A percentile compares a stretch with the other conserved stretches of the same genome.
Conservation (phyloP, 2,888 invertebrate genomes). For the Fragum fragum region DNA sequence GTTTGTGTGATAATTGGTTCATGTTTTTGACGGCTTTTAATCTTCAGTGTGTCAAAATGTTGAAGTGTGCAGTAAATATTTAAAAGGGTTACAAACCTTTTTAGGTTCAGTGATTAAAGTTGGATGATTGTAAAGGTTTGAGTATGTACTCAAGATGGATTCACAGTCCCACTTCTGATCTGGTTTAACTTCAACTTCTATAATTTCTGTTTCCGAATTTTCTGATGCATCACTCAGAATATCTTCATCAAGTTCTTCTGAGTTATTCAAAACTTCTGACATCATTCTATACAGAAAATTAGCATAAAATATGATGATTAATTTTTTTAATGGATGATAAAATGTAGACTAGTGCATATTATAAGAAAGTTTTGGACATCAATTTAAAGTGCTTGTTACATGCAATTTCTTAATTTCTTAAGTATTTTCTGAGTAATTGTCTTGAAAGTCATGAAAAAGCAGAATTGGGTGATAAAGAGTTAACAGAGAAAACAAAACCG, state of each 20-base stretch:
- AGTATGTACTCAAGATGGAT: constrained; percentile 95
- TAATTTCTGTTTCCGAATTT: constrained; percentile 76
- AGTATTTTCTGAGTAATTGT: no score
- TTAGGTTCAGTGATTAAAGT: constrained; percentile 87
- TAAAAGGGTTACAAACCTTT: constrained; percentile 72
- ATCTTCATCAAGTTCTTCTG: constrained; percentile 65
- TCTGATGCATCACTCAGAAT: constrained; percentile 58
- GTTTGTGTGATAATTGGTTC: no score
- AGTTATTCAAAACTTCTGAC: constrained; percentile 77
- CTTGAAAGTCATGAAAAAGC: no score
- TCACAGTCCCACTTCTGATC: constrained; percentile 96
- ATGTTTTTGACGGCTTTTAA: no score
- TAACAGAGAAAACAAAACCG: no score
- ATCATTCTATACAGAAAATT: constrained; percentile 78
- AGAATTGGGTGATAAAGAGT: no score
- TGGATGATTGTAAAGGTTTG: constrained; percentile 97
- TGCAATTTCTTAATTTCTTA: no score
- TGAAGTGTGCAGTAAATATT: no score
- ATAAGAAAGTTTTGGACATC: neutral
- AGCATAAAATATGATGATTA: no score
- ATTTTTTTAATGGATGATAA: no score
- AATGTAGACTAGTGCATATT: no score
- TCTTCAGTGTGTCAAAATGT: no score
- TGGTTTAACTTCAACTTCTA: constrained; percentile 89
- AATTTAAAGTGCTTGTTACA: neutral